Conservation (phyloP, 2,888 invertebrate genomes). For the Plebejus anna region DNA sequence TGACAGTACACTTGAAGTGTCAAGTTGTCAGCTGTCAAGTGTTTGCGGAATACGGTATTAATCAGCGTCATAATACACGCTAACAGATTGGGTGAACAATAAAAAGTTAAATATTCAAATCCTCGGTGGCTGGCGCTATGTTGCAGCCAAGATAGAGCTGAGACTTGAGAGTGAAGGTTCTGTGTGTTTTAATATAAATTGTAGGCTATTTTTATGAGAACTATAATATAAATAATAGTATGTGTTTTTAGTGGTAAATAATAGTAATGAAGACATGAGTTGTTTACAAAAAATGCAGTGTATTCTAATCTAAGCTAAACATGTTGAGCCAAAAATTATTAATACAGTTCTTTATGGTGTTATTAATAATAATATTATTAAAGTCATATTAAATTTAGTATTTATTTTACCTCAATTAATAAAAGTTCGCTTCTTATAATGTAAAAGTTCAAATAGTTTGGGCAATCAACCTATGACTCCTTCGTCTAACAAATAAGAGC, state of each 20-base stretch:
- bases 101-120: slow-evolving; percentile 64
- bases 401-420: neutral
- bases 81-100: slow-evolving; percentile 42
- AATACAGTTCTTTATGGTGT: neutral
- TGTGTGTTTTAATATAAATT: neutral
- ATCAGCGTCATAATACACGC: slow-evolving; percentile 34
- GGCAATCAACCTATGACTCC: neutral
- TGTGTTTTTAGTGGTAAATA: no score
- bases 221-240: no score
- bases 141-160: slow-evolving; percentile 5
- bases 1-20: slow-evolving; percentile 22
- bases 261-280: no score
- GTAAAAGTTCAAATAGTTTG: neutral
- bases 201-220: neutral
- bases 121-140: slow-evolving; percentile 50
- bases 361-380: no score
- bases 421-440: neutral
- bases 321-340: neutral
- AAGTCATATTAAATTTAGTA: no score
- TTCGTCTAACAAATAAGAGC: neutral
- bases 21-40: slow-evolving; percentile 27
- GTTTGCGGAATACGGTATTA: slow-evolving; percentile 34
- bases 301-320: neutral
- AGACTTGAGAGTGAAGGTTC: neutral
- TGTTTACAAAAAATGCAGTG: neutral